Percentiles rank a stretch among this genome's conserved stretches.
Conservation (phyloP, 2,888 invertebrate species). For the Anodontia alba region DNA sequence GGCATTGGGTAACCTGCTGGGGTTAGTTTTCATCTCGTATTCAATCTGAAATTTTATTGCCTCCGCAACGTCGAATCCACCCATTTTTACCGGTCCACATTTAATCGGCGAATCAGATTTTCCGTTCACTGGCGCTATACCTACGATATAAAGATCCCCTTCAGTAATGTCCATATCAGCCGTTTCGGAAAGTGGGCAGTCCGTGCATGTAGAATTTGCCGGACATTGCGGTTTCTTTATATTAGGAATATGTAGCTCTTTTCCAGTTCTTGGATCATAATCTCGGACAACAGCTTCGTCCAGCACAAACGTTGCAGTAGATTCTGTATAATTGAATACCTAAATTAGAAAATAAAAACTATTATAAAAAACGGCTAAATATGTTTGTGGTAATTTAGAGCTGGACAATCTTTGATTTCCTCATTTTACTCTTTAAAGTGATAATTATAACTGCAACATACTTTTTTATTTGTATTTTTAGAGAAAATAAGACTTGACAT, state of each 20-base stretch:
- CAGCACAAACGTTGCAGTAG: neutral
- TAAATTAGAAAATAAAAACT: no score
- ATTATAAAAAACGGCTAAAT: no score
- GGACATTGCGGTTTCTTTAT: conserved; percentile 30
- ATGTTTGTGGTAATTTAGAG: neutral
- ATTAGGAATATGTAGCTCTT: conserved; percentile 13
- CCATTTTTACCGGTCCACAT: conserved; percentile 31
- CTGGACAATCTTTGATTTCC: no score
- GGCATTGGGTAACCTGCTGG: conserved; percentile 14
- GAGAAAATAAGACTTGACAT: no score
- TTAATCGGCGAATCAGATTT: conserved; percentile 12
- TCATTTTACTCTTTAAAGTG: no score
- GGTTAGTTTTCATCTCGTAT: neutral
- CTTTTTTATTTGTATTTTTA: no score
- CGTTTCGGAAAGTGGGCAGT: conserved; percentile 2
- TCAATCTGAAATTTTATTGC: conserved; percentile 27
- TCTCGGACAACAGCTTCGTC: neutral
- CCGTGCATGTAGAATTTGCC: neutral
- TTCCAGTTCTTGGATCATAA: neutral
- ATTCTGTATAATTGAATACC: neutral
- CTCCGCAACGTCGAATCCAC: conserved; percentile 34
- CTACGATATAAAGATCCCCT: conserved; percentile 38
- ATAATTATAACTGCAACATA: no score
- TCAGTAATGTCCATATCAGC: conserved; percentile 12
- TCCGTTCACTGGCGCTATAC: conserved; percentile 25